Evolutionary conservation across 1,140 invertebrate genomes (phyloP).

Genomic region (Drosophila sturtevanti): DNA sequence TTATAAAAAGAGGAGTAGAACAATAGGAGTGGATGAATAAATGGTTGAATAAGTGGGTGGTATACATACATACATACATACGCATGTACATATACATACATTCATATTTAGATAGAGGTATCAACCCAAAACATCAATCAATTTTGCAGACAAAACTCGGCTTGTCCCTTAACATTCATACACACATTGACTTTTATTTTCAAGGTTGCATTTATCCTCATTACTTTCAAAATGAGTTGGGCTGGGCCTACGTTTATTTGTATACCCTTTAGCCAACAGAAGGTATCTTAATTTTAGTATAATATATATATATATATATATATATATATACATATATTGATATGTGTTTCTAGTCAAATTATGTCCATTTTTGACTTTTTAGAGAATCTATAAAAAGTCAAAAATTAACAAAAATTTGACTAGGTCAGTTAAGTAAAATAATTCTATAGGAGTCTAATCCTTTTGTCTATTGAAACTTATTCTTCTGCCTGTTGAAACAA

Average conservation of each 20-base stretch:
- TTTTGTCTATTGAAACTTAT: no score
- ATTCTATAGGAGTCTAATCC: no score
- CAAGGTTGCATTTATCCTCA: constrained; percentile 55
- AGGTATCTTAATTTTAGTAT: no score
- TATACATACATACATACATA: neutral
- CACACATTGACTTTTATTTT: constrained; percentile 19
- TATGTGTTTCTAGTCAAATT: no score
- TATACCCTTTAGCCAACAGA: neutral
- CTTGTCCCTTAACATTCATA: neutral
- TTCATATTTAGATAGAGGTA: neutral
- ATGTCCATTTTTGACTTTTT: no score
- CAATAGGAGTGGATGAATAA: neutral
- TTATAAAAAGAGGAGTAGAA: neutral
- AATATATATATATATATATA: no score
- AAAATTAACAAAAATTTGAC: no score
- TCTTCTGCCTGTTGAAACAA: no score
- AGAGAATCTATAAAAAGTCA: no score
- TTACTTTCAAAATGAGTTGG: constrained; percentile 49
- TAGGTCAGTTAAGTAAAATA: no score
- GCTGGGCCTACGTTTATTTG: constrained; percentile 22
- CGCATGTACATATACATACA: neutral
- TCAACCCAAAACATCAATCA: constrained; percentile 29
- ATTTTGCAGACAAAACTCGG: constrained; percentile 14
- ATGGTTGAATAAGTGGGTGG: neutral
- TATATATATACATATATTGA: no score